These are phyloP conservation scores for Atherinosoma microstoma DNA, from an alignment of 2,797 vertebrate genomes.

Conservation along the genomic window DNA sequence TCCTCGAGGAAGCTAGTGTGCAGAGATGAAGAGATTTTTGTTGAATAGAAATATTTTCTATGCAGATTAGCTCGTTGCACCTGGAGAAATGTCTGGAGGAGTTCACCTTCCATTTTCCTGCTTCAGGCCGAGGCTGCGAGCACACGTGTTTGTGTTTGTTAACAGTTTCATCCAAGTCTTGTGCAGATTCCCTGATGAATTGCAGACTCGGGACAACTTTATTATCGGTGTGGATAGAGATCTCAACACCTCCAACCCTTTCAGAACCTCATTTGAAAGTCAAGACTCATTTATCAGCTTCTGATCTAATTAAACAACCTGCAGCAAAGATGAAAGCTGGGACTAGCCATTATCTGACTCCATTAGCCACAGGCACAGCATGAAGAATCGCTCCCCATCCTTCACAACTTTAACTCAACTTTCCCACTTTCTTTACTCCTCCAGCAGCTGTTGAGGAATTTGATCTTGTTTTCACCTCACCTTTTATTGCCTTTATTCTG, in stretches of 20 bases:
- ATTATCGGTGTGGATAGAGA: constrained; percentile 53
- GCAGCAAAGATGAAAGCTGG: constrained; percentile 57
- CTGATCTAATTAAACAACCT: constrained; percentile 77
- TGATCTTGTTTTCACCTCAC: constrained; percentile 23
- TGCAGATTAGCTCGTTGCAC: neutral
- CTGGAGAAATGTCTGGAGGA: neutral
- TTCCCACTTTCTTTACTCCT: constrained; percentile 27
- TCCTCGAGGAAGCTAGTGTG: constrained; percentile 21
- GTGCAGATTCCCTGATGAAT: constrained; percentile 29
- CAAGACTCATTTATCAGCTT: constrained; percentile 68
- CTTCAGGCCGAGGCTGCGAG: neutral
- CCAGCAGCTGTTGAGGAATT: constrained; percentile 27
- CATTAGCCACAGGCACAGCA: constrained; percentile 50
- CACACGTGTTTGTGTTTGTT: constrained; percentile 12
- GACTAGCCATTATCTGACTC: constrained; percentile 61
- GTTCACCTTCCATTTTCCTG: neutral
- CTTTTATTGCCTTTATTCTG: constrained; percentile 25
- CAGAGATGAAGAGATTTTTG: constrained; percentile 19
- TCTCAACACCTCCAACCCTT: constrained; percentile 54
- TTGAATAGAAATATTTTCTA: constrained; percentile 18
- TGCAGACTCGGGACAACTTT: constrained; percentile 20
- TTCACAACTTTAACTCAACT: constrained; percentile 46
- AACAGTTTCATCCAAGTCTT: constrained; percentile 23
- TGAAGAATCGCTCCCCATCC: constrained; percentile 41
- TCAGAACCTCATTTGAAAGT: constrained; percentile 68